These are phyloP conservation scores for Gymnothorax javanicus DNA, from an alignment of 2,797 vertebrate genomes.

Conservation along the genomic window DNA sequence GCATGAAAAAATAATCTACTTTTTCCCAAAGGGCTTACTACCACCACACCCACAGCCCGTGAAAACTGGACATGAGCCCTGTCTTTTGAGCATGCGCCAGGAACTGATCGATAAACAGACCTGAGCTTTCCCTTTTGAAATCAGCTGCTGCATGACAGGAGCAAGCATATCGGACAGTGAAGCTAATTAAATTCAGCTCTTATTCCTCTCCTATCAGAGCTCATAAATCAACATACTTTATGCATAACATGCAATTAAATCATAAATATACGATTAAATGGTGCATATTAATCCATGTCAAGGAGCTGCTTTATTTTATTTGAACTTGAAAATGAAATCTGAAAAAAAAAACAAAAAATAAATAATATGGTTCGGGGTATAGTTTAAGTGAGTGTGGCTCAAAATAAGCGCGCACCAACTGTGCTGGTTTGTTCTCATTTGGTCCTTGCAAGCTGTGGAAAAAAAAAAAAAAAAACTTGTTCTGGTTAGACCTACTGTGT, in stretches of 20 bases:
- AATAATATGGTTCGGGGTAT: too few species aligned
- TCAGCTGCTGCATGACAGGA: background rate
- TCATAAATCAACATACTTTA: background rate
- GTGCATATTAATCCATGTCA: background rate
- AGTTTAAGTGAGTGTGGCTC: too few species aligned
- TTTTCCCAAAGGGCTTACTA: background rate
- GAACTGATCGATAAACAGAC: conserved; percentile 11
- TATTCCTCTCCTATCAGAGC: background rate
- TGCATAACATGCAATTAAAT: background rate
- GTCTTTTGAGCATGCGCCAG: conserved; percentile 7
- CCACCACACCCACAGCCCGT: background rate
- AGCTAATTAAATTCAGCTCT: background rate
- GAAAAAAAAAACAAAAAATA: background rate
- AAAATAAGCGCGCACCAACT: too few species aligned
- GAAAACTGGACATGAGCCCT: conserved; percentile 13
- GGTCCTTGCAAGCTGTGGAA: background rate
- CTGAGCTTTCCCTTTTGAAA: too few species aligned
- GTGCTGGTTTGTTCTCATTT: background rate
- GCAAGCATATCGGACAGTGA: background rate
- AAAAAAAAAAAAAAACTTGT: background rate
- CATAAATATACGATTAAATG: background rate
- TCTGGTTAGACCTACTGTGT: background rate
- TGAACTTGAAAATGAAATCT: background rate
- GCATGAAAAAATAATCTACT: background rate
- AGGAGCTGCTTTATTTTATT: background rate